Evolutionary conservation across 2,113 vertebrate species (phyloP), one percentile per base, ranked within the genome.

Genomic region (Alethe castanea): DNA sequence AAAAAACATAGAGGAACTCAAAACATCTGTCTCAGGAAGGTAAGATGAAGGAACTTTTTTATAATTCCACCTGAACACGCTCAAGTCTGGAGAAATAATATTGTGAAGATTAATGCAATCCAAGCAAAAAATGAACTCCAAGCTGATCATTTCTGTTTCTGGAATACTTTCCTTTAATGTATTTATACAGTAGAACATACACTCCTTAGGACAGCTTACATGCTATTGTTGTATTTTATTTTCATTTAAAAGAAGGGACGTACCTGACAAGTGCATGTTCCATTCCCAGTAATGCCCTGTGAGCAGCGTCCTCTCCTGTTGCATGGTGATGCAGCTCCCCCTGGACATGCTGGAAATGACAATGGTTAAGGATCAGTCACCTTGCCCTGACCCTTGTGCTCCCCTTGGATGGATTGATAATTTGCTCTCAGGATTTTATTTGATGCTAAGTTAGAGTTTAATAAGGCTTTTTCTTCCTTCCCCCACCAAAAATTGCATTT

Each of bases 191-290:
- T 8, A 4, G 14, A 31, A 29, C 13, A 22, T 5, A 3, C 9
- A 23, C 48, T 91, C 77, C 24, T 52, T 25, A 80, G 23, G 8
- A 56, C 31, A 57, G 7, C 11, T 86, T 65, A 22, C 3, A 6
- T 53, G 12, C 9, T 44, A 1, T 4, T 44, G 2, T 8, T 24
- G 3, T 10, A 4, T 24, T 72, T 70, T 14, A 66, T 90, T 67
- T 71, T 31, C 2, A 1, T 62, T 35, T 44, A 40, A n/a, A 50
- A 61, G 56, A 48, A 92, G 26, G 33, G 25, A 50, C 5, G 6
- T 97, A 99, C 99, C 96, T 98, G 97, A 94, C 99, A 99, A 56
- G 66, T 97, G 81, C 99, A 99, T 2, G 95, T 98, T 57, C 99
- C 99, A 2, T 98, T 97, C 8, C 99, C 99, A 13, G 97, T 96